Conservation (phyloP, 2,888 invertebrate species). For the Diplazon laetatorius region DNA sequence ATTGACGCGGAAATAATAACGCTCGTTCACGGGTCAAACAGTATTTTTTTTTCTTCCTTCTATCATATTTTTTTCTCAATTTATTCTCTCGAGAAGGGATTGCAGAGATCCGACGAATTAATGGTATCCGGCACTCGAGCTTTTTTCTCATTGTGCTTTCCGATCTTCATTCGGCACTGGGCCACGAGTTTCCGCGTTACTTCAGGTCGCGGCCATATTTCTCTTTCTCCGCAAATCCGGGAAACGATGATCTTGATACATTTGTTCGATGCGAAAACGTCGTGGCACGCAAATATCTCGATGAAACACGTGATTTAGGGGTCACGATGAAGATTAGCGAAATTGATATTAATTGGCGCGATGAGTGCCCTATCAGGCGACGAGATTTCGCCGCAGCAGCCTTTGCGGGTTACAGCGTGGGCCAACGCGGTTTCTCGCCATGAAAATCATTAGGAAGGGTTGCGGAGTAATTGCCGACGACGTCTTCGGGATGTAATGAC, state of each 20-base stretch:
- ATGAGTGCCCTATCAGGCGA: slow-evolving; percentile 56
- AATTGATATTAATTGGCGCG: slow-evolving; percentile 65
- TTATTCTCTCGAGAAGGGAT: neutral
- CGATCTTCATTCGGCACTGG: slow-evolving; percentile 7
- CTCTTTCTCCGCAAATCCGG: slow-evolving; percentile 29
- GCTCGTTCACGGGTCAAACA: neutral
- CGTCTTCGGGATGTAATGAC: slow-evolving; percentile 55
- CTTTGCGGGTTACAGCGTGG: no score
- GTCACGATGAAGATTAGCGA: slow-evolving; percentile 49
- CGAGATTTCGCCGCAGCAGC: no score
- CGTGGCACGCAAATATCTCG: neutral
- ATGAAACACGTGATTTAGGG: slow-evolving; percentile 15
- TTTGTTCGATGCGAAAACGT: slow-evolving; percentile 32
- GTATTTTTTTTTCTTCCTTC: no score
- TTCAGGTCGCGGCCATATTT: slow-evolving; percentile 1
- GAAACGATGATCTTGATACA: slow-evolving; percentile 3
- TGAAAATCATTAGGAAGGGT: slow-evolving; percentile 24
- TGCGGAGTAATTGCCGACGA: neutral
- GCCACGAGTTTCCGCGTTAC: slow-evolving; percentile 33
- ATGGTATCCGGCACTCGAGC: slow-evolving; percentile 24
- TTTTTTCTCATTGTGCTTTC: slow-evolving; percentile 21
- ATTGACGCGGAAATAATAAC: neutral
- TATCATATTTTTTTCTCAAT: no score
- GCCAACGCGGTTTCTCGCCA: slow-evolving; percentile 29
- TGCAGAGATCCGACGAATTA: slow-evolving; percentile 26